These are phyloP conservation scores for Gastrophysa polygoni DNA, from an alignment of 2,888 invertebrate genomes.

Conservation along the genomic window DNA sequence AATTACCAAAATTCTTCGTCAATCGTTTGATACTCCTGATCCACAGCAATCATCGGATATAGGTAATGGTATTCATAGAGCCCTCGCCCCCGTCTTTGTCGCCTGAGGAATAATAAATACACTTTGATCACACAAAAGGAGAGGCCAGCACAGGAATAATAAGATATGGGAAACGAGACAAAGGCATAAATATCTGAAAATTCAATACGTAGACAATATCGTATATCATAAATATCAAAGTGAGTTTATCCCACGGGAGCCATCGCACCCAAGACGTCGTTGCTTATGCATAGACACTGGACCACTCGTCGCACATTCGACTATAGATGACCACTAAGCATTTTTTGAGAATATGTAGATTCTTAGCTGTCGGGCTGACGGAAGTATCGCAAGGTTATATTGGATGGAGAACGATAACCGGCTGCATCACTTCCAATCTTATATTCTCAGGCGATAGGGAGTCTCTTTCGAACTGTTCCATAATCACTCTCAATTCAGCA, in stretches of 20 bases:
- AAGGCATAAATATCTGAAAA: slow-evolving; percentile 52
- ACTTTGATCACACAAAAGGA: not conserved
- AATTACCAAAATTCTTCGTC: too few species aligned
- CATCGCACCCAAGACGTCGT: slow-evolving; percentile 55
- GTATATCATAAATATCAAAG: slow-evolving; percentile 58
- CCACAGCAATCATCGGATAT: too few species aligned
- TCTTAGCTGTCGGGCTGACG: not conserved
- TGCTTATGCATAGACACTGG: slow-evolving; percentile 55
- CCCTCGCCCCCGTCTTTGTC: too few species aligned
- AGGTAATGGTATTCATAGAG: too few species aligned
- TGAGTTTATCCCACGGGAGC: slow-evolving; percentile 54
- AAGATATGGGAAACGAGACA: slow-evolving; percentile 32
- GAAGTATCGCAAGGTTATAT: not conserved
- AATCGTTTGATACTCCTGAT: too few species aligned
- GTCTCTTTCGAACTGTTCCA: too few species aligned
- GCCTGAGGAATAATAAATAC: too few species aligned
- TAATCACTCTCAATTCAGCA: too few species aligned
- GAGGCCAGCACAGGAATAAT: slow-evolving; percentile 2
- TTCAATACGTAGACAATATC: slow-evolving; percentile 55
- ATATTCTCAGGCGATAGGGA: too few species aligned
- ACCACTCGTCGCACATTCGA: slow-evolving; percentile 58
- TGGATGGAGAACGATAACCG: not conserved
- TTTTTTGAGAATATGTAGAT: slow-evolving; percentile 40
- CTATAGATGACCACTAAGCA: slow-evolving; percentile 59
- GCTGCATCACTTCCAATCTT: not conserved